These are phyloP conservation scores for Coturnix japonica DNA, from an alignment of 2,113 vertebrate genomes.

Conservation along the genomic window DNA sequence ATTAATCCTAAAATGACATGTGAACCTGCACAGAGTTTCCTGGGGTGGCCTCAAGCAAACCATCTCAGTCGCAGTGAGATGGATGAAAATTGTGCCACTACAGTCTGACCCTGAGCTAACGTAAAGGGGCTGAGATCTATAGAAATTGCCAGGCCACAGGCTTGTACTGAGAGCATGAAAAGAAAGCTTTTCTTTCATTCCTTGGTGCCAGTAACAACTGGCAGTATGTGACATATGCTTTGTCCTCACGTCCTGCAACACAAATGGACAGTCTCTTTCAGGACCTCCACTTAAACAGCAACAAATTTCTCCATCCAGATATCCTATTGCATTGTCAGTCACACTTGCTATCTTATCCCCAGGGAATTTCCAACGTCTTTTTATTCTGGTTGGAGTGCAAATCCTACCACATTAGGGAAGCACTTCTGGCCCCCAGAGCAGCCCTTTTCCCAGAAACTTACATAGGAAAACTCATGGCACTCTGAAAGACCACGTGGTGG, in stretches of 20 bases:
- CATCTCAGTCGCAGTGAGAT: background rate
- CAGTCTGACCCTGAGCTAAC: background rate
- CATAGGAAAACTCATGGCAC: slow-evolving; percentile 15
- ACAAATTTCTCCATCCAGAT: background rate
- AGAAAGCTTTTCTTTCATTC: background rate
- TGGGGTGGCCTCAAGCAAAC: background rate
- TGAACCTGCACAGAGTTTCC: background rate
- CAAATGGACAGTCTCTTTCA: background rate
- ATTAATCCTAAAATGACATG: background rate
- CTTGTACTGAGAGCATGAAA: background rate
- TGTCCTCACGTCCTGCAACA: background rate
- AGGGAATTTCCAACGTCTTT: background rate
- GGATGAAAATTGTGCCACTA: background rate
- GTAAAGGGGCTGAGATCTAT: background rate
- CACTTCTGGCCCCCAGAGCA: background rate
- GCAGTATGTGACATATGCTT: rapidly evolving
- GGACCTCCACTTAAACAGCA: background rate
- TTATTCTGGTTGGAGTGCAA: background rate
- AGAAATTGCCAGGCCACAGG: background rate
- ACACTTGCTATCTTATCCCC: background rate
- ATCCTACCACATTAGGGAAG: slow-evolving; percentile 1
- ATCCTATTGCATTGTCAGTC: background rate
- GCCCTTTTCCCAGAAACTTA: slow-evolving; percentile 23
- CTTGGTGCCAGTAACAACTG: background rate
- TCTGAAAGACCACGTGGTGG: slow-evolving; percentile 2